Conservation (phyloP, 1,140 invertebrate genomes). For the Drosophila bifasciata region DNA sequence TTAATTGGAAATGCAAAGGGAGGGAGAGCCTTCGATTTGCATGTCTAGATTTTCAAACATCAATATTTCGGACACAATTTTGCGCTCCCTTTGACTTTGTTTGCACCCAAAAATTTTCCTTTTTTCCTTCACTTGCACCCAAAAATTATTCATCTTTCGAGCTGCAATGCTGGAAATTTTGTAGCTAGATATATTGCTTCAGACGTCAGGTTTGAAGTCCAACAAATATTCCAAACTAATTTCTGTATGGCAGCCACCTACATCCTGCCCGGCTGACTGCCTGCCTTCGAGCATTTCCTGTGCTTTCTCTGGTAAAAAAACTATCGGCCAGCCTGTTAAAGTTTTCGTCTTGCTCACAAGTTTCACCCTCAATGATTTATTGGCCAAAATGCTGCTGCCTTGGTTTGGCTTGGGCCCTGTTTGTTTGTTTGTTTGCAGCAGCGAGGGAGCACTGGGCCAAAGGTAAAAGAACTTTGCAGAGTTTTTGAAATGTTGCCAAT, state of each 20-base stretch:
- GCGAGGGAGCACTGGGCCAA: constrained; percentile 61
- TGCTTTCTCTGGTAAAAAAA: no score
- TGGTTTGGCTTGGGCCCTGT: constrained; percentile 47
- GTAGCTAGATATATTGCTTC: constrained; percentile 11
- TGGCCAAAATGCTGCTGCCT: constrained; percentile 47
- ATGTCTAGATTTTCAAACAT: no score
- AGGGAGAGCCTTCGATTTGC: no score
- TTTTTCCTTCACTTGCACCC: no score
- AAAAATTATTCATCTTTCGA: no score
- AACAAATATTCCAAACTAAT: constrained; percentile 31
- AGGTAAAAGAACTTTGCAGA: constrained; percentile 73
- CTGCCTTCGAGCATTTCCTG: constrained; percentile 17
- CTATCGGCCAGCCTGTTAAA: constrained; percentile 26
- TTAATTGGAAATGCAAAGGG: no score
- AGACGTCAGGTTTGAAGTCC: constrained; percentile 30
- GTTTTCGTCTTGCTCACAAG: constrained; percentile 51
- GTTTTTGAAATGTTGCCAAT: constrained; percentile 74
- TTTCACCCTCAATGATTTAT: constrained; percentile 61
- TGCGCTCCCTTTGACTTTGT: no score
- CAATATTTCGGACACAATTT: no score
- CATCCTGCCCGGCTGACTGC: constrained; percentile 4
- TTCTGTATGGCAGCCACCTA: constrained; percentile 4
- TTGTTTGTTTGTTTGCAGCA: constrained; percentile 43
- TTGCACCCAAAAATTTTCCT: no score
- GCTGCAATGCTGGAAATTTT: no score